Conservation (phyloP, 2,797 vertebrate genomes). For the Tragelaphus oryx region DNA sequence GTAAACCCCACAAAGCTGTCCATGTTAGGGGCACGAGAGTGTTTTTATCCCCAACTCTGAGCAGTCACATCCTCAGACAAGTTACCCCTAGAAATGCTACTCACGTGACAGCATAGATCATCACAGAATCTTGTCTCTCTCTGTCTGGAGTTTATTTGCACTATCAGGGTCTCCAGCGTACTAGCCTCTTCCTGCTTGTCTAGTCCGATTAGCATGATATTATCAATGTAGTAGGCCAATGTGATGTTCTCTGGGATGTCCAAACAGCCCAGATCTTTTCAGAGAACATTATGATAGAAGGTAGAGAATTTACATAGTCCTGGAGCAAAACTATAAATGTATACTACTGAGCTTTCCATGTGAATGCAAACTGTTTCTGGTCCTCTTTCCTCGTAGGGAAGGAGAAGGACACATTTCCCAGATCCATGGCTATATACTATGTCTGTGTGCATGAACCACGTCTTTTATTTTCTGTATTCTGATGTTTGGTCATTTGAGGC, state of each 20-base stretch:
- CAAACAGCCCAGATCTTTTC: neutral
- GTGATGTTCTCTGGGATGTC: neutral
- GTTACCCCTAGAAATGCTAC: neutral
- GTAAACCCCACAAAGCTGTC: neutral
- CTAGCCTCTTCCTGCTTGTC: neutral
- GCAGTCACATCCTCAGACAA: neutral
- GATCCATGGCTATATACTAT: neutral
- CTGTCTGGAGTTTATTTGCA: neutral
- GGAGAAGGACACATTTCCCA: neutral
- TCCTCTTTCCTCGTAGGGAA: neutral
- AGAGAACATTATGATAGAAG: neutral
- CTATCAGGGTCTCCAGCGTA: neutral
- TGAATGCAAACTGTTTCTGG: neutral
- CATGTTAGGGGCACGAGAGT: neutral
- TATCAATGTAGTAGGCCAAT: neutral
- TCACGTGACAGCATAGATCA: neutral
- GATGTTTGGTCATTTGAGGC: neutral
- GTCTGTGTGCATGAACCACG: neutral
- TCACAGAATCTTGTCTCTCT: neutral
- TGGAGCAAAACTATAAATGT: neutral
- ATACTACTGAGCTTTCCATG: neutral
- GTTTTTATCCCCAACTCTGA: neutral
- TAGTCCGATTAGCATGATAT: neutral
- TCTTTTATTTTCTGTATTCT: neutral
- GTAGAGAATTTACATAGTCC: neutral